A percentile compares a stretch with the other conserved stretches of the same genome.
Conservation (phyloP, 1,140 invertebrate species). For the Drosophila kanapiae region DNA sequence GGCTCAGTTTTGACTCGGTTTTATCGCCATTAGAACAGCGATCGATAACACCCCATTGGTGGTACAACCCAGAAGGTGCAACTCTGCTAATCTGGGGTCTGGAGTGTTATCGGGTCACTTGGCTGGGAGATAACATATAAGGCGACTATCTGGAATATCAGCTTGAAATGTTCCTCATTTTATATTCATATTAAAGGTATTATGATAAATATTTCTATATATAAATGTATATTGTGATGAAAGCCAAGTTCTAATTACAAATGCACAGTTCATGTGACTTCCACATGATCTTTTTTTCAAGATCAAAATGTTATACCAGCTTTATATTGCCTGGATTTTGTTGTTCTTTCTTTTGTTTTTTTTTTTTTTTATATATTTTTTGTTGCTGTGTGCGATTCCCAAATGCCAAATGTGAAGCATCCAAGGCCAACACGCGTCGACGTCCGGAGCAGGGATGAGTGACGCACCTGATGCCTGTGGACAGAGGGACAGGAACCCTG, state of each 20-base stretch:
- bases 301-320: not conserved
- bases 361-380: not conserved
- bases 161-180: not conserved
- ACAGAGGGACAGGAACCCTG: not conserved
- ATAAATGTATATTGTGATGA: too few relatives aligned
- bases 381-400: slow-evolving; percentile 4
- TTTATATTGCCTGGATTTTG: not conserved
- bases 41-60: too few relatives aligned
- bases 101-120: not conserved
- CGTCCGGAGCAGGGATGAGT: slow-evolving; percentile 15
- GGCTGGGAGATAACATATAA: not conserved
- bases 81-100: not conserved
- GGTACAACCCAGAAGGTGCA: not conserved
- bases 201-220: too few relatives aligned
- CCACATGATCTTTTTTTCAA: not conserved
- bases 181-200: too few relatives aligned
- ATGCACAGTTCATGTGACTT: too few relatives aligned
- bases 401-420: slow-evolving; percentile 68
- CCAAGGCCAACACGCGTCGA: slow-evolving; percentile 56
- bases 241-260: not conserved
- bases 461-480: slow-evolving; percentile 13
- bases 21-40: slow-evolving; percentile 12
- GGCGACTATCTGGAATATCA: not conserved
- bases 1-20: not conserved
- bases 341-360: not conserved